Conservation (phyloP, 2,113 vertebrate species). For the Promerops cafer region DNA sequence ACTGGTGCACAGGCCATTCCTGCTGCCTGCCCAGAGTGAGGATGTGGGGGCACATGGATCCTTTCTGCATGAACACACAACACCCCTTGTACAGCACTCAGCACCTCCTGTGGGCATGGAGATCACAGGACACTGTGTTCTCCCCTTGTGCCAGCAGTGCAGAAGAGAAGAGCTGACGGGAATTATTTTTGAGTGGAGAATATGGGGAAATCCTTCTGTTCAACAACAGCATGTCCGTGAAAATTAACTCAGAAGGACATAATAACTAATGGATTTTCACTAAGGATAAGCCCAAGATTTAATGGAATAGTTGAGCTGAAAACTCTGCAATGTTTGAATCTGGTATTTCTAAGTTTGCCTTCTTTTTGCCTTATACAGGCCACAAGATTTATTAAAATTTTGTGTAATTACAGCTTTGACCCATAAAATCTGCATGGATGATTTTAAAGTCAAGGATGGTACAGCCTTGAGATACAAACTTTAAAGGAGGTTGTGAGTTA, state of each 20-base stretch:
- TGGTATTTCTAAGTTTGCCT: not conserved
- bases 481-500: not conserved
- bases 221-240: not conserved
- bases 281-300: not conserved
- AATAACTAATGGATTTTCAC: not conserved
- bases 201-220: not conserved
- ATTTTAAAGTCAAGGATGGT: not conserved
- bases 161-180: not conserved
- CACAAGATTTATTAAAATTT: not conserved
- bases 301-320: not conserved
- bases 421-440: not conserved
- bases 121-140: not conserved
- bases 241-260: not conserved
- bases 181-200: not conserved
- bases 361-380: not conserved
- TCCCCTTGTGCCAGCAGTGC: not conserved
- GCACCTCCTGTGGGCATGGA: not conserved
- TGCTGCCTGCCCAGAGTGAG: not conserved
- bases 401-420: not conserved
- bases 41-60: not conserved
- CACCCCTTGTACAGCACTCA: rapidly evolving
- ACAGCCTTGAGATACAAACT: not conserved
- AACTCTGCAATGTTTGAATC: not conserved
- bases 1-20: not conserved
- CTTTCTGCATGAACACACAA: not conserved